These are phyloP conservation scores for Scaptomyza caliginosa DNA, from an alignment of 2,888 invertebrate species.

Conservation along the genomic window DNA sequence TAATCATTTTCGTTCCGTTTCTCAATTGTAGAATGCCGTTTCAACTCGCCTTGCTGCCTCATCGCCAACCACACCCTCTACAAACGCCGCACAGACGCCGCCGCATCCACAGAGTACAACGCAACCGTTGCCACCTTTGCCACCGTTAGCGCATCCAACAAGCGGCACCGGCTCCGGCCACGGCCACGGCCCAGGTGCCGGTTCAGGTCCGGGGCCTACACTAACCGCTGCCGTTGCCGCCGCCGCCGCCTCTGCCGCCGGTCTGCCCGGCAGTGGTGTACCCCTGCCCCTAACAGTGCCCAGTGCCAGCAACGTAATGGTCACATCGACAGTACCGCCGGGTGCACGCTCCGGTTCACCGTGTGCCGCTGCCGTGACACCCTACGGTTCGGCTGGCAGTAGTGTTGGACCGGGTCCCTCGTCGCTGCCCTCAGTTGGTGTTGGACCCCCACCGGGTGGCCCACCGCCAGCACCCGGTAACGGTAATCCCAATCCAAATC, in stretches of 20 bases:
- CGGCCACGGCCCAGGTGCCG: constrained; percentile 26
- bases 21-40: constrained; percentile 85
- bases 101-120: constrained; percentile 78
- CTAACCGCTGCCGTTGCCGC: constrained; percentile 74
- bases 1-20: neutral
- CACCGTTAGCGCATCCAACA: constrained; percentile 66
- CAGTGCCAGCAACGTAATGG: constrained; percentile 74
- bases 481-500: constrained; percentile 80
- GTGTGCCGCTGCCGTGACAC: constrained; percentile 84
- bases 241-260: constrained; percentile 65
- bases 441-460: constrained; percentile 76
- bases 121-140: constrained; percentile 54
- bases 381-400: constrained; percentile 81
- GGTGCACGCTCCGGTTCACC: constrained; percentile 85
- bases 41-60: constrained; percentile 90
- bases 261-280: constrained; percentile 48
- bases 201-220: constrained; percentile 53
- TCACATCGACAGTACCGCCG: constrained; percentile 85
- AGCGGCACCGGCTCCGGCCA: constrained; percentile 46
- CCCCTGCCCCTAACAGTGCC: constrained; percentile 44
- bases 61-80: constrained; percentile 86
- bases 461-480: constrained; percentile 85
- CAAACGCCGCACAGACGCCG: constrained; percentile 85
- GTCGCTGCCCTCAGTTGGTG: constrained; percentile 69
- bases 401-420: constrained; percentile 69